phyloP scores from a whole-genome alignment of 1,140 invertebrate species.

The Drosophila paulistorum region DNA sequence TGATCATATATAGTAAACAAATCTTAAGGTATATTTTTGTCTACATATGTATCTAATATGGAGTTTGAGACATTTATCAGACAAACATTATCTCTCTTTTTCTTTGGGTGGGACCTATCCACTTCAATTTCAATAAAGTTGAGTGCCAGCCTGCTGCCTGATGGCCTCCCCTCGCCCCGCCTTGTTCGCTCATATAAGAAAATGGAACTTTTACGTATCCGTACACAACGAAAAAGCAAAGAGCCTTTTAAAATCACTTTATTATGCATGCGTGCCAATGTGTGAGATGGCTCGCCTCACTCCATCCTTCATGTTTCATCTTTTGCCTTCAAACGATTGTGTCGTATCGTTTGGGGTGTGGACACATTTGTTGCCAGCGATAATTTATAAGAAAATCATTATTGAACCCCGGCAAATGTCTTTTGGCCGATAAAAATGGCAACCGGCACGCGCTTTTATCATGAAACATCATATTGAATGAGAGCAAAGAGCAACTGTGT shows the following conservation, averaged over 20 bases:
- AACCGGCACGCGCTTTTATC: constrained; percentile 73
- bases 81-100: constrained; percentile 44
- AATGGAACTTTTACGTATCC: constrained; percentile 76
- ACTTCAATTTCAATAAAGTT: constrained; percentile 80
- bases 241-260: constrained; percentile 81
- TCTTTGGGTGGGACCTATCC: constrained; percentile 19
- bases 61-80: constrained; percentile 12
- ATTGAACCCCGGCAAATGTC: constrained; percentile 64
- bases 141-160: constrained; percentile 57
- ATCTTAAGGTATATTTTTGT: not conserved
- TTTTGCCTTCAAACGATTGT: not conserved
- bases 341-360: constrained; percentile 25
- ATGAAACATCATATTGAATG: constrained; percentile 75
- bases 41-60: not conserved
- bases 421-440: constrained; percentile 65
- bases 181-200: constrained; percentile 17
- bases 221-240: constrained; percentile 58
- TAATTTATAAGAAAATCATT: constrained; percentile 76
- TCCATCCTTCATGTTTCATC: not conserved
- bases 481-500: constrained; percentile 20
- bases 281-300: constrained; percentile 7
- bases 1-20: too few relatives aligned
- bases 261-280: constrained; percentile 76
- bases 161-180: not conserved
- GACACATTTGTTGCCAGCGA: constrained; percentile 74